These are phyloP conservation scores for Ictalurus furcatus DNA, from an alignment of 2,113 vertebrate species.

Conservation along the genomic window DNA sequence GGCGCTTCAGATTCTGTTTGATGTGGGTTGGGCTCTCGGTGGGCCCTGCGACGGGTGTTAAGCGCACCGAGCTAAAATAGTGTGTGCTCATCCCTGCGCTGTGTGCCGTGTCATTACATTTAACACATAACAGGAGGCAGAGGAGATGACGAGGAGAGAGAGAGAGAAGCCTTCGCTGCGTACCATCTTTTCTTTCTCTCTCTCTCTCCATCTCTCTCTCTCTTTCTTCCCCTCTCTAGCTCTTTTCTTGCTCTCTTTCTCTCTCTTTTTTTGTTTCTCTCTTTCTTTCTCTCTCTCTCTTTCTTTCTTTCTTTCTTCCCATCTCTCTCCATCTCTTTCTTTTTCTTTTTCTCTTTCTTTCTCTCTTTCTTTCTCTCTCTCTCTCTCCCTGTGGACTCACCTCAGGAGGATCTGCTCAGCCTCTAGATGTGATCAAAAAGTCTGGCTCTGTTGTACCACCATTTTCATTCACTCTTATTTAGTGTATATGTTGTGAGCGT, in stretches of 20 bases:
- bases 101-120: conserved; percentile 42
- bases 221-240: too few relatives aligned
- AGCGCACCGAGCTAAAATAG: conserved; percentile 43
- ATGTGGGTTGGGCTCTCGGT: conserved; percentile 47
- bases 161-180: background rate
- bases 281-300: too few relatives aligned
- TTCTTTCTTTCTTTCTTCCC: too few relatives aligned
- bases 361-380: background rate
- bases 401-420: conserved; percentile 21
- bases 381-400: background rate
- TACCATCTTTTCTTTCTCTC: conserved; percentile 3
- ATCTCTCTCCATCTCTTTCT: too few relatives aligned
- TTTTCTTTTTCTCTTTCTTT: background rate
- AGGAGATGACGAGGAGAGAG: background rate
- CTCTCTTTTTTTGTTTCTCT: too few relatives aligned
- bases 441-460: background rate
- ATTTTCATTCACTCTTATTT: background rate
- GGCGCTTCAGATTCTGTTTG: conserved; percentile 24
- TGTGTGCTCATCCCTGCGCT: conserved; percentile 24
- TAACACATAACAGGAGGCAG: conserved; percentile 39
- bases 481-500: background rate
- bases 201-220: too few relatives aligned
- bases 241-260: background rate
- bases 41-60: conserved; percentile 11
- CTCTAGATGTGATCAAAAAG: conserved; percentile 14